These are phyloP conservation scores for Eutrigla gurnardus DNA, from an alignment of 2,797 vertebrate species.

Conservation along the genomic window DNA sequence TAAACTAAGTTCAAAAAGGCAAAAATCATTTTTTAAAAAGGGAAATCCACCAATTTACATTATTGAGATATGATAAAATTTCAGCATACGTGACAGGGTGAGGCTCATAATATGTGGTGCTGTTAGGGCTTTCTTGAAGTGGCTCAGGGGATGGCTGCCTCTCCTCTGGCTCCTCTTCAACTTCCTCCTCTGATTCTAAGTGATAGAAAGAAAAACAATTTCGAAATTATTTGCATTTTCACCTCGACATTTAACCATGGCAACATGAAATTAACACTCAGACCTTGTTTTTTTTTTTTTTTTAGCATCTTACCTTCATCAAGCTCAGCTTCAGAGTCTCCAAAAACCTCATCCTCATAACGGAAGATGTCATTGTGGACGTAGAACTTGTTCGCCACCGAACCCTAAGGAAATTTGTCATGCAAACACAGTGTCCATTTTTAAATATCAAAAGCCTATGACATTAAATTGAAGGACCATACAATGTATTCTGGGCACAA, in stretches of 20 bases:
- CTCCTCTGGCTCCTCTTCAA: slow-evolving; percentile 94
- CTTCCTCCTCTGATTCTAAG: slow-evolving; percentile 96
- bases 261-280: background rate
- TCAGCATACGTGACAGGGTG: slow-evolving; percentile 90
- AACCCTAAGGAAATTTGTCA: slow-evolving; percentile 84
- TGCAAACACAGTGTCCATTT: background rate
- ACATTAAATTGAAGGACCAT: background rate
- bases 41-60: background rate
- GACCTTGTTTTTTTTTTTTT: background rate
- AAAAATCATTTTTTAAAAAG: background rate
- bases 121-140: slow-evolving; percentile 91
- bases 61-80: background rate
- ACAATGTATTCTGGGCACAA: background rate
- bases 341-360: slow-evolving; percentile 98
- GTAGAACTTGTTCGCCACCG: slow-evolving; percentile 99
- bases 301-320: slow-evolving; percentile 87
- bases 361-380: slow-evolving; percentile 99
- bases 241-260: background rate
- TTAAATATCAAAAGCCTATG: background rate
- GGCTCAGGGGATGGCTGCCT: slow-evolving; percentile 92
- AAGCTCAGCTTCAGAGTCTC: slow-evolving; percentile 97
- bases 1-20: background rate
- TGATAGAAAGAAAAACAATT: background rate
- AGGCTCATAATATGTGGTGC: slow-evolving; percentile 90
- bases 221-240: background rate